Percentiles rank a stretch among this genome's conserved stretches.
Conservation (phyloP, 2,888 invertebrate species). For the Hipparchia semele region DNA sequence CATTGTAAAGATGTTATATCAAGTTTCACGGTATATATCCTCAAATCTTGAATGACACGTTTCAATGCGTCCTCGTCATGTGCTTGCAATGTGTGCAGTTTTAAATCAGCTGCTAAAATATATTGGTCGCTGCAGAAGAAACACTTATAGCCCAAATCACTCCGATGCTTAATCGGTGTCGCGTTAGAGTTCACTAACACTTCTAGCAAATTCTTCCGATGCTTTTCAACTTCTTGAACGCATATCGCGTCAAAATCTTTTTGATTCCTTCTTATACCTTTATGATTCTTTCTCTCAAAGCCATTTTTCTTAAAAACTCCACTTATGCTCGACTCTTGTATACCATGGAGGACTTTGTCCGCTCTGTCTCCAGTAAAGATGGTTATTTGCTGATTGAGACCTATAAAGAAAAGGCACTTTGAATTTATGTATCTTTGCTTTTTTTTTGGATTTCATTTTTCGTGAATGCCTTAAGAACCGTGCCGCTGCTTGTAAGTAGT, state of each 20-base stretch:
- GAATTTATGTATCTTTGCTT: conserved; percentile 2
- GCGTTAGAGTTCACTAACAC: conserved; percentile 54
- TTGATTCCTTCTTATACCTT: neutral
- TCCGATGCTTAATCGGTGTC: conserved; percentile 51
- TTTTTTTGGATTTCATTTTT: neutral
- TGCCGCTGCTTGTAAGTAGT: no score
- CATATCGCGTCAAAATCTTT: conserved; percentile 6
- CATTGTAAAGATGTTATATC: conserved; percentile 61
- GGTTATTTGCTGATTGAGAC: conserved; percentile 36
- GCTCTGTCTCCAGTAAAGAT: conserved; percentile 29
- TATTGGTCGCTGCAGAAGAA: conserved; percentile 51
- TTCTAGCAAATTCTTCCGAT: conserved; percentile 55
- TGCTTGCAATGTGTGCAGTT: conserved; percentile 49
- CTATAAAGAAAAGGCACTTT: conserved; percentile 41
- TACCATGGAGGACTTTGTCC: conserved; percentile 17
- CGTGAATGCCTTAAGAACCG: no score
- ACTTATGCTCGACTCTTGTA: conserved; percentile 18
- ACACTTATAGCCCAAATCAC: conserved; percentile 51
- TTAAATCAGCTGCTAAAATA: conserved; percentile 49
- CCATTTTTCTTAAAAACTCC: neutral
- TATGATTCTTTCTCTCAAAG: neutral
- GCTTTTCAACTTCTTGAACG: conserved; percentile 58
- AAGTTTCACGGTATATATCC: conserved; percentile 51
- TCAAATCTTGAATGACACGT: conserved; percentile 41
- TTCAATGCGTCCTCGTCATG: conserved; percentile 50